Evolutionary conservation across 2,888 invertebrate genomes (phyloP).

Genomic region (Conomelus anceps): DNA sequence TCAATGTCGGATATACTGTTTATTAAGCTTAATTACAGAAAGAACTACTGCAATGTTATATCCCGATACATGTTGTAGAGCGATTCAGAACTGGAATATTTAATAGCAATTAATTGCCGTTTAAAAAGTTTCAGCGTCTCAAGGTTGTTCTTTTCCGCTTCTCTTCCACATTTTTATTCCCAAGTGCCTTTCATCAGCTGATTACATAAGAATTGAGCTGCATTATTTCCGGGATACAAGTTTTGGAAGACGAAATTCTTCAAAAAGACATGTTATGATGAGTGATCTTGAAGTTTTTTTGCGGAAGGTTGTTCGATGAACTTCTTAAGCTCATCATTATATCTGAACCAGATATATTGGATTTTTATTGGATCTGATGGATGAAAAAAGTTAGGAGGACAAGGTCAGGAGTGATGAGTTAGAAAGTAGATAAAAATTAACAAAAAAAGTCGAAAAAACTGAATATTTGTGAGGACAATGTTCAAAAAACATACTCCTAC

Average conservation of each 20-base stretch:
- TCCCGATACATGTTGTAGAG: not conserved
- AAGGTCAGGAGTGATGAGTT: too few relatives aligned
- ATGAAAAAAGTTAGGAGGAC: too few relatives aligned
- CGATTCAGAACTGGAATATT: not conserved
- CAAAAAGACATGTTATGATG: not conserved
- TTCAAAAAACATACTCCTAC: too few relatives aligned
- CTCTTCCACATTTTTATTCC: not conserved
- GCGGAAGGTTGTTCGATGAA: not conserved
- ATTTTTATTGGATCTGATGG: too few relatives aligned
- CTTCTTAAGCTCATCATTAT: not conserved
- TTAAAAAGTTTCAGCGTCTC: not conserved
- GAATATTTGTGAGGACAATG: too few relatives aligned
- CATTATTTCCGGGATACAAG: not conserved
- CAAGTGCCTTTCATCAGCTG: too few relatives aligned
- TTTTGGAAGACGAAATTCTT: not conserved
- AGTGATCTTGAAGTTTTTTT: not conserved
- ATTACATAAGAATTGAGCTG: not conserved
- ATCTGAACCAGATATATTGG: too few relatives aligned
- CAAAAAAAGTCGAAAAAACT: too few relatives aligned
- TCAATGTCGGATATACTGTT: not conserved
- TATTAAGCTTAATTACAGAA: not conserved
- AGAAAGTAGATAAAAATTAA: too few relatives aligned
- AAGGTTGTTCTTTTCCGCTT: slow-evolving; percentile 8
- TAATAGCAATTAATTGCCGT: not conserved
- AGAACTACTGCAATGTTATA: not conserved